Evolutionary conservation across 1,140 invertebrate genomes (phyloP).

Genomic region (Diorhabda elongata): DNA sequence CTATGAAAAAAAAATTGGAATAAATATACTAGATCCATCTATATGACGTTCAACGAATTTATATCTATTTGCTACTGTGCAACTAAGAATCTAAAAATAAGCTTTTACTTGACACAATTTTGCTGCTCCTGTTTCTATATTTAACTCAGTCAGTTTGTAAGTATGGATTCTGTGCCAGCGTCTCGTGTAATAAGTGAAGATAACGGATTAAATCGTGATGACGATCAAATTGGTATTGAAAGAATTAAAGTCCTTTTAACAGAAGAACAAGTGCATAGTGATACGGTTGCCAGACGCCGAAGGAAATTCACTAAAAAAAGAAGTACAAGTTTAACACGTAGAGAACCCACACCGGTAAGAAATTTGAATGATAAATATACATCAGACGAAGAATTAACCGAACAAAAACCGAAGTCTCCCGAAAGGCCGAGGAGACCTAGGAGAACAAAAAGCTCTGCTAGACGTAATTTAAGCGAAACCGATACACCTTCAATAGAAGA

Average conservation of each 20-base stretch:
- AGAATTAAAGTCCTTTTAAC: slow-evolving; percentile 46
- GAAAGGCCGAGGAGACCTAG: slow-evolving; percentile 28
- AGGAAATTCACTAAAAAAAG: slow-evolving; percentile 54
- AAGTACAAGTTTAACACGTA: slow-evolving; percentile 42
- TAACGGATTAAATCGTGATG: slow-evolving; percentile 24
- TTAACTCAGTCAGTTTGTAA: slow-evolving; percentile 33
- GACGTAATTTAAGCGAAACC: slow-evolving; percentile 23
- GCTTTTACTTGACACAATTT: not conserved
- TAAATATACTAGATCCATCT: too few species aligned
- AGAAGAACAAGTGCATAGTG: slow-evolving; percentile 47
- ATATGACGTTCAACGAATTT: not conserved
- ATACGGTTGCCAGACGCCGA: slow-evolving; percentile 49
- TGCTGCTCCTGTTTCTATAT: slow-evolving; percentile 11
- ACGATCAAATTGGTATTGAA: slow-evolving; percentile 30
- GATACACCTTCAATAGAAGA: slow-evolving; percentile 6
- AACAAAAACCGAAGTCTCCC: slow-evolving; percentile 34
- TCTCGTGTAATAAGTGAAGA: slow-evolving; percentile 28
- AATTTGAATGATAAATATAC: slow-evolving; percentile 22
- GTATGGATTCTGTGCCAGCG: slow-evolving; percentile 36
- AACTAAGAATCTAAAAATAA: not conserved
- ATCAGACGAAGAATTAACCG: slow-evolving; percentile 26
- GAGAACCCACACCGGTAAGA: slow-evolving; percentile 39
- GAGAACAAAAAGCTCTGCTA: slow-evolving; percentile 25
- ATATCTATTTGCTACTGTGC: too few species aligned
- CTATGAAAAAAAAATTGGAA: too few species aligned